A percentile compares a stretch with the other conserved stretches of the same genome.
Evolutionary conservation across 2,888 invertebrate species (phyloP).

Genomic region (Pandemis heparana): DNA sequence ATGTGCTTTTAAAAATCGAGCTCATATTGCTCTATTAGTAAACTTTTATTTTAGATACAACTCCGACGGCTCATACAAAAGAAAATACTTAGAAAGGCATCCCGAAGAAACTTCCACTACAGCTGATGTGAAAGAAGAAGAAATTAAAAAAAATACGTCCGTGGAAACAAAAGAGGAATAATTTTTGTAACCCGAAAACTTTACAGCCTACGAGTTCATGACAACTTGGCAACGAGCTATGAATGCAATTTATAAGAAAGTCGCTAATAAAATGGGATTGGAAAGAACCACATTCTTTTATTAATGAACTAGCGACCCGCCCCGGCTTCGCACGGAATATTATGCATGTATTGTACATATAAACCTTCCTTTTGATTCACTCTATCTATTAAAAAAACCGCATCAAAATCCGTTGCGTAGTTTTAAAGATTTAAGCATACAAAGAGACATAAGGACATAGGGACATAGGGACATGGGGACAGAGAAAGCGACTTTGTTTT

Average conservation of each 20-base stretch:
- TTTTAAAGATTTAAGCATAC: too few species aligned
- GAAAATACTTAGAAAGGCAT: slow-evolving; percentile 83
- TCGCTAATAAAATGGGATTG: slow-evolving; percentile 39
- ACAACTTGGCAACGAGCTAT: not conserved
- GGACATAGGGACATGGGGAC: too few species aligned
- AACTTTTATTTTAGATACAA: slow-evolving; percentile 72
- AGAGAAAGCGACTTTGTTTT: too few species aligned
- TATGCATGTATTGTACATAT: too few species aligned
- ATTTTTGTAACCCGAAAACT: not conserved
- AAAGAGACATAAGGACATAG: too few species aligned
- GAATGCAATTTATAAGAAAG: slow-evolving; percentile 30
- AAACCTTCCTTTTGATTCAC: too few species aligned
- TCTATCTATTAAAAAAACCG: too few species aligned
- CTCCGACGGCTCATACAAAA: slow-evolving; percentile 86
- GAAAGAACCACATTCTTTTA: too few species aligned
- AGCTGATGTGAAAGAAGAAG: slow-evolving; percentile 44
- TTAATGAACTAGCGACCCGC: too few species aligned
- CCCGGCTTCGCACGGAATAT: too few species aligned
- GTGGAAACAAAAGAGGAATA: slow-evolving; percentile 1
- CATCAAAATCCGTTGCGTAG: too few species aligned
- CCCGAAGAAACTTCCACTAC: slow-evolving; percentile 45
- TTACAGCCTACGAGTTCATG: not conserved
- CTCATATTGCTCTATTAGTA: not conserved
- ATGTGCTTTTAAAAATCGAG: too few species aligned
- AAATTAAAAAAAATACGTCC: slow-evolving; percentile 31